Conservation (phyloP, 2,888 invertebrate genomes). For the Drosophila recens region DNA sequence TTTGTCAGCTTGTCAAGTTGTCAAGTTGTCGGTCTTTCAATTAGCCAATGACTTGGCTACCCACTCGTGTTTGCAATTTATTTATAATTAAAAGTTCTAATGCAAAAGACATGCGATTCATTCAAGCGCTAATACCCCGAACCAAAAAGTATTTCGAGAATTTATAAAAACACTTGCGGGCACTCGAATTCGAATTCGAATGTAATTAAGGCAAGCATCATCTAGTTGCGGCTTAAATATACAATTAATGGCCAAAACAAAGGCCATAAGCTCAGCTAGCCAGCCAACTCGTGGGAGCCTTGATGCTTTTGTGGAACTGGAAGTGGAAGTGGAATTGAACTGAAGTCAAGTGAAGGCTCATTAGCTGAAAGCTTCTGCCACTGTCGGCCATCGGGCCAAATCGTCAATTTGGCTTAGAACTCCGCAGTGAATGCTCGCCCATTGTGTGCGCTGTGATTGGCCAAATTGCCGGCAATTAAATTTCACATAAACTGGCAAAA, state of each 20-base stretch:
- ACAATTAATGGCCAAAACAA: slow-evolving; percentile 44
- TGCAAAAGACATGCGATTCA: slow-evolving; percentile 79
- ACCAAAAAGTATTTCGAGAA: slow-evolving; percentile 19
- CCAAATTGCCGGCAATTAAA: slow-evolving; percentile 66
- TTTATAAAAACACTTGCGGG: slow-evolving; percentile 14
- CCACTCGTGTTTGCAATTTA: slow-evolving; percentile 68
- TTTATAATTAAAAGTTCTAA: slow-evolving; percentile 80
- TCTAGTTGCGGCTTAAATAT: slow-evolving; percentile 27
- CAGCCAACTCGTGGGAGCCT: slow-evolving; percentile 55
- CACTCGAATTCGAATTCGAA: slow-evolving; percentile 28
- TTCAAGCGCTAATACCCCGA: slow-evolving; percentile 66
- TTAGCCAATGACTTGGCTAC: slow-evolving; percentile 50
- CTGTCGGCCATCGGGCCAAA: slow-evolving; percentile 20
- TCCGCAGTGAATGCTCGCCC: slow-evolving; percentile 43
- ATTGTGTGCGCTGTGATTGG: slow-evolving; percentile 53
- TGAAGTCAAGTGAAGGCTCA: slow-evolving; percentile 50
- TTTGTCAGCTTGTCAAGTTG: slow-evolving; percentile 32
- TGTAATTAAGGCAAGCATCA: slow-evolving; percentile 51
- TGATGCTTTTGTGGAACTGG: slow-evolving; percentile 54
- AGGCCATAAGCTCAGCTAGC: slow-evolving; percentile 30
- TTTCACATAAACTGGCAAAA: slow-evolving; percentile 66
- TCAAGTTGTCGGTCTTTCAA: slow-evolving; percentile 56
- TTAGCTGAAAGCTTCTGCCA: slow-evolving; percentile 39
- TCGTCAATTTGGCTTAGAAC: slow-evolving; percentile 60
- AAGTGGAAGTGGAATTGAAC: slow-evolving; percentile 37